Evolutionary conservation across 1,140 invertebrate species (phyloP), one percentile per base, ranked within the genome.

Genomic region (Nasonia giraulti): DNA sequence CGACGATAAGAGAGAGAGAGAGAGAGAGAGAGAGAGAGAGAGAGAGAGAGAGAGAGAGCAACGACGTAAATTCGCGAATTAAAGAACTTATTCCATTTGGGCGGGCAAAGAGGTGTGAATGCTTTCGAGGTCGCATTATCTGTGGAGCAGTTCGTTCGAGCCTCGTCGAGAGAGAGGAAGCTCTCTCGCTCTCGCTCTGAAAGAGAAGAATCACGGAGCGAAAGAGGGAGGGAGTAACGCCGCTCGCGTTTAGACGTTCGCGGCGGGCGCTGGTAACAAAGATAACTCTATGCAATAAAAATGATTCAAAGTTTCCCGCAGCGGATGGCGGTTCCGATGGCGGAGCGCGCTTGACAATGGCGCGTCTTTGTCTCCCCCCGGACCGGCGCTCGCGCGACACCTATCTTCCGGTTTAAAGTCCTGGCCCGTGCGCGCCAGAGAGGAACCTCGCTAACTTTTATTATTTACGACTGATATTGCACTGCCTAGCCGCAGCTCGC

Each of bases 231-330:
- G 31, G 74, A 55, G 75, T 62, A 33, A 80, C 82, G 88, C 88
- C 87, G 88, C 55, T 62, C 88, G 86, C 91, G 91, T 91, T 93
- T 92, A 93, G 92, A 92, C 91, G 91, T 92, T 92, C 91, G 91
- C 92, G 91, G 90, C 90, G 90, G 89, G 91, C 91, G 91, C 89
- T 91, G 90, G 89, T 93, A 93, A 93, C 92, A 93, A 93, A 93
- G 92, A 93, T 93, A 93, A 93, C 92, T 93, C 92, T 92, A 92
- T 93, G 92, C 92, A 93, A 93, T 93, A 93, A 93, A 93, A 93
- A 93, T 93, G 92, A 93, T 93, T 93, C 92, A 93, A 93, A 93
- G 92, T 93, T 93, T 93, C 92, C 92, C 92, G 92, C 92, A 90
- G 92, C 90, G 92, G 92, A 92, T 92, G 92, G 91, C 89, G 91